phyloP scores from a whole-genome alignment of 1,140 invertebrate genomes.

The Venustaconcha ellipsiformis region DNA sequence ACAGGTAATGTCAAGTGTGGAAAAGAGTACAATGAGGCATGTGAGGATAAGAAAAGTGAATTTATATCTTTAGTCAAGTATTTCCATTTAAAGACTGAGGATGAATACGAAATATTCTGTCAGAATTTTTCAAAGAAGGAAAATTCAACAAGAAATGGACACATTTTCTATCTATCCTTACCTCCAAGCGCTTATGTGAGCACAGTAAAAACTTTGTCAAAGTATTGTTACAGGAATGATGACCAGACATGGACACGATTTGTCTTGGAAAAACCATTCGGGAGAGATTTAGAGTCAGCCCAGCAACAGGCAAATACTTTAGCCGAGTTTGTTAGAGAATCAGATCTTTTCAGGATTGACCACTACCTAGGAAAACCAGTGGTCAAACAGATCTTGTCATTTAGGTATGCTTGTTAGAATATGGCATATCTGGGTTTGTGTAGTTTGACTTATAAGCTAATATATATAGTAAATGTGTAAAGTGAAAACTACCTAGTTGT shows the following conservation, averaged over 20 bases:
- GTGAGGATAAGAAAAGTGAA: constrained; percentile 31
- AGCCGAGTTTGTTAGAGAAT: constrained; percentile 49
- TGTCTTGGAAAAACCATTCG: constrained; percentile 68
- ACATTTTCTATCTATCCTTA: constrained; percentile 63
- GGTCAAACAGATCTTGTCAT: constrained; percentile 62
- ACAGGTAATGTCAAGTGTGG: constrained; percentile 37
- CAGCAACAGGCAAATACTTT: constrained; percentile 46
- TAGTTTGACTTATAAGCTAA: too few relatives aligned
- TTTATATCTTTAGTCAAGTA: constrained; percentile 44
- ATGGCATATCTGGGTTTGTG: neutral
- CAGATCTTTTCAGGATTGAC: constrained; percentile 66
- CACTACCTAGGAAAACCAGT: constrained; percentile 68
- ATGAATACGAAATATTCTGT: constrained; percentile 35
- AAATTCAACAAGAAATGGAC: neutral
- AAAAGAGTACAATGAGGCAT: constrained; percentile 22
- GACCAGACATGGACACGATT: constrained; percentile 43
- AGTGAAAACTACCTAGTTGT: too few relatives aligned
- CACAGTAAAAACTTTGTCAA: constrained; percentile 45
- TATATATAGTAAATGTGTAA: too few relatives aligned
- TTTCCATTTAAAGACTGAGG: constrained; percentile 35
- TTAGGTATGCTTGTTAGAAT: constrained; percentile 53
- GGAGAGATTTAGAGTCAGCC: constrained; percentile 51
- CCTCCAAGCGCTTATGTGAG: constrained; percentile 56
- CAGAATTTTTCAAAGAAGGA: constrained; percentile 4
- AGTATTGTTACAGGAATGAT: constrained; percentile 44